Conservation (phyloP, 2,888 invertebrate species). For the Plutella xylostella region DNA sequence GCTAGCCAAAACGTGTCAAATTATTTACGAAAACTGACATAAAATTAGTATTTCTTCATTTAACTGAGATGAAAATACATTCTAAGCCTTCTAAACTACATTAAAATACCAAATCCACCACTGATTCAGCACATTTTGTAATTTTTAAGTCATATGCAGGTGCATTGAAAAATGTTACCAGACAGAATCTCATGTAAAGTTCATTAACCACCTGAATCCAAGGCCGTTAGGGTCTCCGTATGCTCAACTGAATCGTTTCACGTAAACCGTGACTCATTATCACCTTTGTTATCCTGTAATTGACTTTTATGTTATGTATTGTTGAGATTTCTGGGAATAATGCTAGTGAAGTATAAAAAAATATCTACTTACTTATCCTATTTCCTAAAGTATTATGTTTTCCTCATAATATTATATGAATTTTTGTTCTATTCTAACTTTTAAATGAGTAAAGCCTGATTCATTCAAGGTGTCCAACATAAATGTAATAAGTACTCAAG, state of each 20-base stretch:
- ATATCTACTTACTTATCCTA: too few relatives aligned
- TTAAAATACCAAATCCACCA: not conserved
- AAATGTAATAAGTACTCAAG: too few relatives aligned
- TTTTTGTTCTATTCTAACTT: too few relatives aligned
- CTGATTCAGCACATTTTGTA: not conserved
- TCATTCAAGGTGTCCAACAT: too few relatives aligned
- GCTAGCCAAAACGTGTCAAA: slow-evolving; percentile 46
- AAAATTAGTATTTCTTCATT: not conserved
- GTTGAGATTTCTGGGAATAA: too few relatives aligned
- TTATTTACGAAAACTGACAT: slow-evolving; percentile 15
- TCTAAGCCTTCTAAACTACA: not conserved
- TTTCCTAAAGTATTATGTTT: too few relatives aligned
- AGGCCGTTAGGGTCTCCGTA: slow-evolving; percentile 36
- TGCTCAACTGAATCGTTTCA: slow-evolving; percentile 36
- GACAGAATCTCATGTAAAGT: too few relatives aligned
- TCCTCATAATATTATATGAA: too few relatives aligned
- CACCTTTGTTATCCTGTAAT: slow-evolving; percentile 24
- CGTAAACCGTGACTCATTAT: slow-evolving; percentile 31
- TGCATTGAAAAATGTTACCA: not conserved
- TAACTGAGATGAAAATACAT: not conserved
- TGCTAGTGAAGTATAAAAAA: too few relatives aligned
- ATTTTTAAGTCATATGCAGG: not conserved
- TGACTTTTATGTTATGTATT: too few relatives aligned
- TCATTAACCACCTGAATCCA: slow-evolving; percentile 52
- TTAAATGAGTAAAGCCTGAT: too few relatives aligned